A percentile compares a stretch with the other conserved stretches of the same genome.
These are phyloP conservation scores for Diorhabda sublineata DNA, from an alignment of 1,140 invertebrate species.

Conservation along the genomic window DNA sequence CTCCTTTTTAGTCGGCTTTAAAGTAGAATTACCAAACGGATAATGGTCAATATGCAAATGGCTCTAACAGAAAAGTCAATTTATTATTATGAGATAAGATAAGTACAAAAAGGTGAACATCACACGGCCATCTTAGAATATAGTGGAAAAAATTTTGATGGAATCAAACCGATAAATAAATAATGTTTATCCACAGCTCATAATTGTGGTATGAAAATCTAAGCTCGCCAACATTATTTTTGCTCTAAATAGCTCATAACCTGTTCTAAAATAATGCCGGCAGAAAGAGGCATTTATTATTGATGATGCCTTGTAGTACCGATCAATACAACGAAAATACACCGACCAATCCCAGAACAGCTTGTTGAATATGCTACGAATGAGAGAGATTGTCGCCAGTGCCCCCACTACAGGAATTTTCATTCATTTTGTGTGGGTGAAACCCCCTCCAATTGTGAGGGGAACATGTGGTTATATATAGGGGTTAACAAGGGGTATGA, in stretches of 20 bases:
- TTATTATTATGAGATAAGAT: too few relatives aligned
- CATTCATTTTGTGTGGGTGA: constrained; percentile 61
- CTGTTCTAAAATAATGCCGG: not conserved
- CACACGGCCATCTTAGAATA: too few relatives aligned
- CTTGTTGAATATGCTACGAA: constrained; percentile 40
- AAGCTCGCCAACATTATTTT: not conserved
- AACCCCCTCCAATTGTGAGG: constrained; percentile 35
- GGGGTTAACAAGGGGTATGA: constrained; percentile 30
- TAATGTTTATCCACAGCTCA: too few relatives aligned
- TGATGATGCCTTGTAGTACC: constrained; percentile 14
- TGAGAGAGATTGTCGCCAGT: constrained; percentile 31
- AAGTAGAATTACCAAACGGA: too few relatives aligned
- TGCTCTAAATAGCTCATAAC: not conserved
- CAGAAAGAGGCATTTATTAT: constrained; percentile 13
- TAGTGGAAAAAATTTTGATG: too few relatives aligned
- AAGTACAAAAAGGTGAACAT: too few relatives aligned
- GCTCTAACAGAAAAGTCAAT: too few relatives aligned
- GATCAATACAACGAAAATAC: constrained; percentile 34
- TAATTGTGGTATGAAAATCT: not conserved
- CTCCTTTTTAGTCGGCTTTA: too few relatives aligned
- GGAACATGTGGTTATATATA: constrained; percentile 53
- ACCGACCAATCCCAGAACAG: constrained; percentile 29
- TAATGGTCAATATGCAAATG: too few relatives aligned
- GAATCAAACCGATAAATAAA: too few relatives aligned
- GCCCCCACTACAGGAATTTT: constrained; percentile 43